Evolutionary conservation across 2,797 vertebrate species (phyloP).

Genomic region (Nasua narica): DNA sequence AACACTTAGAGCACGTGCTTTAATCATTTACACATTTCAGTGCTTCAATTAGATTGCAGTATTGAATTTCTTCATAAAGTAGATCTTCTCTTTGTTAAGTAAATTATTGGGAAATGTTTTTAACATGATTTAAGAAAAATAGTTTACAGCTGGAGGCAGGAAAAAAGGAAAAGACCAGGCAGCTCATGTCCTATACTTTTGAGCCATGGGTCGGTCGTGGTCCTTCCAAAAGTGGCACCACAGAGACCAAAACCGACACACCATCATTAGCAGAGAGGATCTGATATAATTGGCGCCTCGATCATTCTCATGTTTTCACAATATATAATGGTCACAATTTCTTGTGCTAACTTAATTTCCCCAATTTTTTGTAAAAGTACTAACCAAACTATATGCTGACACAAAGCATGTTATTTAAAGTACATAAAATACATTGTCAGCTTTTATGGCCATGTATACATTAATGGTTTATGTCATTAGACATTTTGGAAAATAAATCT

Average conservation of each 20-base stretch:
- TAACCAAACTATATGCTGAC: not conserved
- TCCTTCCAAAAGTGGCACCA: not conserved
- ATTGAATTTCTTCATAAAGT: slow-evolving; percentile 59
- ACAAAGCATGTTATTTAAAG: not conserved
- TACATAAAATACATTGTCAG: not conserved
- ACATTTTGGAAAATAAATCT: not conserved
- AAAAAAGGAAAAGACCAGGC: not conserved
- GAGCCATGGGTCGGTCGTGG: not conserved
- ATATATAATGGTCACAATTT: not conserved
- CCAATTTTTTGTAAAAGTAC: not conserved
- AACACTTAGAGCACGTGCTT: slow-evolving; percentile 65
- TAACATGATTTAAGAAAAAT: slow-evolving; percentile 51
- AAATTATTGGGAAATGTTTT: slow-evolving; percentile 74
- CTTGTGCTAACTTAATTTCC: not conserved
- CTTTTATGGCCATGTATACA: not conserved
- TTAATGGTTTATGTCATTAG: not conserved
- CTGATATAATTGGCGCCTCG: not conserved
- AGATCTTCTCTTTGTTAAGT: slow-evolving; percentile 69
- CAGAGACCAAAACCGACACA: not conserved
- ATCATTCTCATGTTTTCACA: not conserved
- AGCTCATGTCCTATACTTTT: not conserved
- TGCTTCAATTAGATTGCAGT: slow-evolving; percentile 64
- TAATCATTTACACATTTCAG: slow-evolving; percentile 68
- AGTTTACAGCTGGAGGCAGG: not conserved
- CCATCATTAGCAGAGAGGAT: not conserved